Evolutionary conservation across 2,113 vertebrate species (phyloP), one percentile per base, ranked within the genome.

Genomic region (Raja brachyura): DNA sequence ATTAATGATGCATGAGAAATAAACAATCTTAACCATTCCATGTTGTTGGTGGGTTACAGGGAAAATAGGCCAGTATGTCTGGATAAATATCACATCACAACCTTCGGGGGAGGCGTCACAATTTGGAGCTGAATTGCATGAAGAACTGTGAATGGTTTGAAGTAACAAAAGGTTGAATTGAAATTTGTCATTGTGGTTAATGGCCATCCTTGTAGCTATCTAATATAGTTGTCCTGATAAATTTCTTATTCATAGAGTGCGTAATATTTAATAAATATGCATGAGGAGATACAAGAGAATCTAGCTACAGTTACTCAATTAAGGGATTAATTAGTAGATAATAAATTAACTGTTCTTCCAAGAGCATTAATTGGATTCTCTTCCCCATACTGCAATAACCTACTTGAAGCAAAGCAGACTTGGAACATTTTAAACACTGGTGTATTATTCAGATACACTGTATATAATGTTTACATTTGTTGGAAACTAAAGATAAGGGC

Each of bases 271-370:
- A 92, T 92, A 39, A 92, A 73, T 70, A 92, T 73, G 63, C 88
- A 92, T 70, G 90, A 73, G 61, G 18, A 31, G 88, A 31, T 68
- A 73, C 16, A 54, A 73, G 20, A 92, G 90, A 92, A 92, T 92
- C 33, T 7, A 73, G 90, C 10, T 73, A 92, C 68, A 92, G 90
- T 92, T 28, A 73, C 90, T 73, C 66, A 92, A 92, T 54, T 74
- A 92, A 92, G 11, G 83, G 33, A 92, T 92, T 92, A 70, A 74
- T 92, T 92, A 54, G 90, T 4, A 74, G 90, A 73, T 92, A 54
- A 92, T 92, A 73, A 92, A 73, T 92, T 92, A 70, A 92, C 90
- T 92, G 90, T 73, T 70, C 33, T 14, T 39, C 20, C 90, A 54
- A 54, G 90, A 73, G 4, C 66, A 92, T 92, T 74, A 92, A 73